Conservation (phyloP, 23 tunicate species). For the Styela plicata region DNA sequence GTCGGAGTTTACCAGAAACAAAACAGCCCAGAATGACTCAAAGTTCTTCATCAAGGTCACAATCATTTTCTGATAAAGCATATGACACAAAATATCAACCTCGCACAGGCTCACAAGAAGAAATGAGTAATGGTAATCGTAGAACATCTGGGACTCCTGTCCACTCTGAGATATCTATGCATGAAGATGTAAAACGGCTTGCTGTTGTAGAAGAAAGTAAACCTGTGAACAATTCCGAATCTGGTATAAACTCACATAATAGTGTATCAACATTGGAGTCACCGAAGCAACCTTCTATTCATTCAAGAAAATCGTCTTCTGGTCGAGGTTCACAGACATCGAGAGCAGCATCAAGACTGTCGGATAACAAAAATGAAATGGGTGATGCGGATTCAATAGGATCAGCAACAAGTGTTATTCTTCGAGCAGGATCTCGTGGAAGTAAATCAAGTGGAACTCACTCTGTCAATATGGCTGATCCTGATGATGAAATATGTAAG, state of each 20-base stretch:
- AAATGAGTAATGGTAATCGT: background rate
- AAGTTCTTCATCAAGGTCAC: background rate
- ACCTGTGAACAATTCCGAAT: background rate
- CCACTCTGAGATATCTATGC: background rate
- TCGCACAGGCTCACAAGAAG: background rate
- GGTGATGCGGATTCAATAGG: slow-evolving; percentile 27
- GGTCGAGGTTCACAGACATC: background rate
- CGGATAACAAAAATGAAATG: background rate
- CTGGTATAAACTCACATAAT: background rate
- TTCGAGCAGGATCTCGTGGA: background rate
- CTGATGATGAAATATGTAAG: slow-evolving; percentile 35
- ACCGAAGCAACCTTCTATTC: background rate
- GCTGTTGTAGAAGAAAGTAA: background rate
- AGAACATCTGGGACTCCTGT: background rate
- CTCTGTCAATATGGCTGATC: slow-evolving; percentile 1
- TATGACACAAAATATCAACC: background rate
- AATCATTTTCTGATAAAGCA: background rate
- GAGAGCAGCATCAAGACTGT: background rate
- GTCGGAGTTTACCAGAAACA: background rate
- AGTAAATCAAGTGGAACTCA: slow-evolving; percentile 23
- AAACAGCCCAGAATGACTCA: background rate
- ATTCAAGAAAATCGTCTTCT: background rate
- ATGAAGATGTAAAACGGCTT: background rate
- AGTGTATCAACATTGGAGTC: background rate
- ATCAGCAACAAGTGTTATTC: slow-evolving; percentile 20